Evolutionary conservation across 1,140 invertebrate species (phyloP).

Genomic region (Trichonephila clavipes): DNA sequence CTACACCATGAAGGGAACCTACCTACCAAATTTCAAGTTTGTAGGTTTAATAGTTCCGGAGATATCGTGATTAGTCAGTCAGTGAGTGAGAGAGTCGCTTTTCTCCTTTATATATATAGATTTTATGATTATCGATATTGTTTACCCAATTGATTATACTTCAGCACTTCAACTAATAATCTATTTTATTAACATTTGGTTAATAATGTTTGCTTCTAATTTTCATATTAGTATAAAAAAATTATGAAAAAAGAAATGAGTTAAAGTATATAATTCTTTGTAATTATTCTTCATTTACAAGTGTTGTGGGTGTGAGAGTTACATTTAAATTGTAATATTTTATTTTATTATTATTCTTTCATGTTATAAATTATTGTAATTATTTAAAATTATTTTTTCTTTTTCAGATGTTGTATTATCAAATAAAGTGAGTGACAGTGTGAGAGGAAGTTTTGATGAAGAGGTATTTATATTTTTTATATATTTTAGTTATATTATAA

Average conservation of each 20-base stretch:
- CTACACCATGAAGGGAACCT: too few species aligned
- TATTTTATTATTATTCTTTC: background rate
- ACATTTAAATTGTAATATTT: background rate
- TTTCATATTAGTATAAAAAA: background rate
- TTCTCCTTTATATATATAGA: too few species aligned
- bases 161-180: too few species aligned
- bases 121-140: too few species aligned
- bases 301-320: background rate
- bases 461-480: constrained; percentile 81
- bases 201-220: too few species aligned
- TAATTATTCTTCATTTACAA: background rate
- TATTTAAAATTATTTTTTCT: background rate
- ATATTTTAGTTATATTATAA: background rate
- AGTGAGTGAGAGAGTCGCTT: too few species aligned
- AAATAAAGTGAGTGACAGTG: constrained; percentile 82
- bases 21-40: too few species aligned
- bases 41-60: too few species aligned
- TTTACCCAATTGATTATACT: too few species aligned
- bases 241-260: background rate
- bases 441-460: constrained; percentile 85
- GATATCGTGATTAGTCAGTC: too few species aligned
- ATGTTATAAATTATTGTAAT: too few species aligned
- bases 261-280: background rate
- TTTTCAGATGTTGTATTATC: constrained; percentile 81
- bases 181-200: too few species aligned